Percentiles rank a stretch among this genome's conserved stretches.
Evolutionary conservation across 2,888 invertebrate species (phyloP).

Genomic region (Acronicta leporina): DNA sequence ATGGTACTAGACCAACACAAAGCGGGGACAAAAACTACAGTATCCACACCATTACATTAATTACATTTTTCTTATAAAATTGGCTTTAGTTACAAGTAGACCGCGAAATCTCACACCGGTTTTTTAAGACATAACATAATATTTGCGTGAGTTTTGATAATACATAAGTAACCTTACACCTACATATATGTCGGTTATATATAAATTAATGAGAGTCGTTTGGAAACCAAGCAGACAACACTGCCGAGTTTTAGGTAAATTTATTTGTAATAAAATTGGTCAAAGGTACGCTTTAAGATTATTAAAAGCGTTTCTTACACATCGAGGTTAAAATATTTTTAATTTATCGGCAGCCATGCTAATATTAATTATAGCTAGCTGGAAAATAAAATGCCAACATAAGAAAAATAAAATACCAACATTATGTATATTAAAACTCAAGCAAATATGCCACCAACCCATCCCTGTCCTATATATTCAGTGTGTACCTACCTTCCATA

Average conservation of each 20-base stretch:
- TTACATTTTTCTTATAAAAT: conserved; percentile 39
- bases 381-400: no score
- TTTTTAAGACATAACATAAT: not conserved
- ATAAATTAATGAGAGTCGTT: no score
- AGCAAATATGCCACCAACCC: conserved; percentile 5
- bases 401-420: no score
- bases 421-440: not conserved
- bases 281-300: no score
- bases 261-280: no score
- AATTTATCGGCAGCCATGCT: no score
- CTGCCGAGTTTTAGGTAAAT: no score
- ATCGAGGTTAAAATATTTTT: no score
- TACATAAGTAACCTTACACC: not conserved
- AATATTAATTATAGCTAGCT: no score
- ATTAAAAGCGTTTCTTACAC: no score
- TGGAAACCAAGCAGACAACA: no score
- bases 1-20: conserved; percentile 45
- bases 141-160: conserved; percentile 24
- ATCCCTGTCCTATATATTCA: not conserved
- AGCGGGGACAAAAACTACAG: conserved; percentile 51
- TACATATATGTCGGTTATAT: no score
- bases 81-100: conserved; percentile 44
- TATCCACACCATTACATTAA: conserved; percentile 65
- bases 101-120: conserved; percentile 37
- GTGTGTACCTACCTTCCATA: conserved; percentile 91